A percentile compares a stretch with the other conserved stretches of the same genome.
Evolutionary conservation across 2,888 invertebrate genomes (phyloP).

Genomic region (Pristionchus mayeri): DNA sequence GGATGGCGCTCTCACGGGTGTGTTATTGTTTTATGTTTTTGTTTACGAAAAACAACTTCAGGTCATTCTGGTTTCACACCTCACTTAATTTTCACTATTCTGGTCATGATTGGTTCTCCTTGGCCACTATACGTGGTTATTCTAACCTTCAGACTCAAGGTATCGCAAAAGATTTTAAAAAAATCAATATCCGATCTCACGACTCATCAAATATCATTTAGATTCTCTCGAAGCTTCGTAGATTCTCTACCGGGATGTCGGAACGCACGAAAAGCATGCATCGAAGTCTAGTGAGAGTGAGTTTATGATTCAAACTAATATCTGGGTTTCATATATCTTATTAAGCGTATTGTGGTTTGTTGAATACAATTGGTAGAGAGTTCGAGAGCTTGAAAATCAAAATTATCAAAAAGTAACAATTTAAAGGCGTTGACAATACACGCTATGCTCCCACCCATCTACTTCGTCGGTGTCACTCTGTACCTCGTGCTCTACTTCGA

Average conservation of each 20-base stretch:
- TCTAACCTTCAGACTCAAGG: not conserved
- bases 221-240: conserved; percentile 7
- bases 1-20: not conserved
- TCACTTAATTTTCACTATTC: conserved; percentile 4
- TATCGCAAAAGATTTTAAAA: not conserved
- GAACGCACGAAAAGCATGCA: not conserved
- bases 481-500: conserved; percentile 3
- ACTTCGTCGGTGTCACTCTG: not conserved
- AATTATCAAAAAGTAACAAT: not conserved
- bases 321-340: too few species aligned
- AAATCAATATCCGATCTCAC: too few species aligned
- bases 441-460: not conserved
- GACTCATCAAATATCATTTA: not conserved
- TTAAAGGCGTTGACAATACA: conserved; percentile 1
- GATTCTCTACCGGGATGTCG: not conserved
- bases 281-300: not conserved
- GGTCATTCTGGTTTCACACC: not conserved
- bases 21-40: not conserved
- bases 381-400: too few species aligned
- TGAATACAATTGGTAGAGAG: too few species aligned
- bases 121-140: not conserved
- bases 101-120: not conserved
- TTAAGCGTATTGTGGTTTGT: too few species aligned
- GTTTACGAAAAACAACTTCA: not conserved
- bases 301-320: not conserved